Conservation (phyloP, 2,797 vertebrate species). For the Acrossocheilus fasciatus region DNA sequence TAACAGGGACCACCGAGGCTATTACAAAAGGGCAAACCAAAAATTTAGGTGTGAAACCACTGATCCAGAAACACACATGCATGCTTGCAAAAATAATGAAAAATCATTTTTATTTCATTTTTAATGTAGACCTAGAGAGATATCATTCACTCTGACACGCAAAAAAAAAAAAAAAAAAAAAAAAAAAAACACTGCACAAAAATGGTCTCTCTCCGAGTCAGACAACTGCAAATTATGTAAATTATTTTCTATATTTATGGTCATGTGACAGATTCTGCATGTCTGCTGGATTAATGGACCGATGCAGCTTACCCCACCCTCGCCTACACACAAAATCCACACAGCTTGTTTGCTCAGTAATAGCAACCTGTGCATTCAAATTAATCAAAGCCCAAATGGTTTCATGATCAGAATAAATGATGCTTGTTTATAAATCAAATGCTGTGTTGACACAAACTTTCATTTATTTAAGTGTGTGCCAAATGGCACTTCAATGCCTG, state of each 20-base stretch:
- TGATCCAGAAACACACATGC: neutral
- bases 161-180: no score
- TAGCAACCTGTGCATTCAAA: constrained; percentile 5
- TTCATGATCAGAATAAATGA: constrained; percentile 37
- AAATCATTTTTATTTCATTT: neutral
- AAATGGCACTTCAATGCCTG: constrained; percentile 33
- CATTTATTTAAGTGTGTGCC: constrained; percentile 36
- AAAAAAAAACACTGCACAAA: neutral
- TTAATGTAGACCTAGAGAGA: neutral
- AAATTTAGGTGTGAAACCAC: neutral
- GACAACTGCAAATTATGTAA: neutral
- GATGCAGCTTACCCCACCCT: neutral
- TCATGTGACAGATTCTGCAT: neutral
- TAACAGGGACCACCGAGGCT: neutral
- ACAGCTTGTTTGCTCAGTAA: neutral
- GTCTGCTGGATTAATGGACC: neutral
- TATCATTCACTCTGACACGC: neutral
- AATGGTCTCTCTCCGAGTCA: neutral
- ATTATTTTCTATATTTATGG: neutral
- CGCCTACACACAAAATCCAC: neutral
- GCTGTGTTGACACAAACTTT: constrained; percentile 41
- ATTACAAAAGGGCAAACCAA: neutral
- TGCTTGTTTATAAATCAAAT: constrained; percentile 40
- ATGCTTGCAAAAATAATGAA: neutral
- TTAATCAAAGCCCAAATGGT: constrained; percentile 15